A percentile compares a stretch with the other conserved stretches of the same genome.
These are phyloP conservation scores for Rhyacophila evoluta DNA, from an alignment of 2,888 invertebrate genomes.

Conservation along the genomic window DNA sequence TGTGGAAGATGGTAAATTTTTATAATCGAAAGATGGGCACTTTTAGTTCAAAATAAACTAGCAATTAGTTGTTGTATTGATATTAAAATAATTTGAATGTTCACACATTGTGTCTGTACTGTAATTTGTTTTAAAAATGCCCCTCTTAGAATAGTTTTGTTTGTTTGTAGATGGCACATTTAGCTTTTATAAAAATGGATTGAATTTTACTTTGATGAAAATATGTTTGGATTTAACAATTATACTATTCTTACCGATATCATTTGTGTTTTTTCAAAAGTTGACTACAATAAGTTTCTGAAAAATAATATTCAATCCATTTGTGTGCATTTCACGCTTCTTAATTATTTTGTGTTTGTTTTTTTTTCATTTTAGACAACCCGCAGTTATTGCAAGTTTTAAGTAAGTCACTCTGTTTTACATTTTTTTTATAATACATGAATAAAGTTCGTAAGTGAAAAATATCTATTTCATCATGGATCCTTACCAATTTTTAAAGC, in stretches of 20 bases:
- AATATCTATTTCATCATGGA: not conserved
- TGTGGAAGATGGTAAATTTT: slow-evolving; percentile 10
- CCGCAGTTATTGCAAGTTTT: slow-evolving; percentile 52
- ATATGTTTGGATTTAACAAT: not conserved
- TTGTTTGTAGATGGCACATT: slow-evolving; percentile 12
- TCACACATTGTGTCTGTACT: not conserved
- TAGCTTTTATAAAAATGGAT: slow-evolving; percentile 15
- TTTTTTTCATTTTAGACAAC: slow-evolving; percentile 52
- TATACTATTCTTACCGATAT: not conserved
- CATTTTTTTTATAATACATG: not conserved
- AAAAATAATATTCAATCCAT: slow-evolving; percentile 13
- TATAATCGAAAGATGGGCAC: not conserved
- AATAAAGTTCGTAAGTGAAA: not conserved
- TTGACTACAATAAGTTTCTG: no score
- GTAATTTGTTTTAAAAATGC: not conserved
- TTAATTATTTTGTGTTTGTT: slow-evolving; percentile 51
- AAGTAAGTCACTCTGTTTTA: slow-evolving; percentile 52
- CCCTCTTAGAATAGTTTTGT: not conserved
- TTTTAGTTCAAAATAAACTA: not conserved
- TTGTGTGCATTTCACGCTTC: slow-evolving; percentile 42
- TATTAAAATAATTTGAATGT: not conserved
- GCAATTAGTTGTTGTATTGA: no score
- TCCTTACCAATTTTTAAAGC: not conserved
- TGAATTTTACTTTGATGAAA: not conserved
- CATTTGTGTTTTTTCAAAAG: not conserved